Evolutionary conservation across 2,888 invertebrate species (phyloP).

Genomic region (Pteria penguin): DNA sequence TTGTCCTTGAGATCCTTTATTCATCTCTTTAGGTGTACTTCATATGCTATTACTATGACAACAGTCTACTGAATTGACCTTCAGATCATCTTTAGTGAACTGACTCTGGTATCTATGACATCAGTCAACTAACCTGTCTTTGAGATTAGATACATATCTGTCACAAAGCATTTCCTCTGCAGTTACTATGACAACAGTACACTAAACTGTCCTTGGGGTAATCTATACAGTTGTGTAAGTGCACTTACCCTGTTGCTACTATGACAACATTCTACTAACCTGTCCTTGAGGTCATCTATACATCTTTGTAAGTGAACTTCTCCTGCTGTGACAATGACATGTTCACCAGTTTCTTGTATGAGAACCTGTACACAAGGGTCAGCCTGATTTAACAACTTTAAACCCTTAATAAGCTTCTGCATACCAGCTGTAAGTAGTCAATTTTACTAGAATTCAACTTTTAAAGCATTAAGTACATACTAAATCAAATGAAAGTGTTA

Average conservation of each 20-base stretch:
- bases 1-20: slow-evolving; percentile 91
- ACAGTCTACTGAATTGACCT: slow-evolving; percentile 82
- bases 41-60: slow-evolving; percentile 96
- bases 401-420: slow-evolving; percentile 83
- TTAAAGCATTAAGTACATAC: too few species aligned
- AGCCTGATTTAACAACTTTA: slow-evolving; percentile 93
- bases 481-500: too few species aligned
- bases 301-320: slow-evolving; percentile 98
- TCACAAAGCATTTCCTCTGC: slow-evolving; percentile 98
- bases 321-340: slow-evolving; percentile 96
- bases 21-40: slow-evolving; percentile 97
- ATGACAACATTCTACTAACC: slow-evolving; percentile 82
- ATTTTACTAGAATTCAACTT: too few species aligned
- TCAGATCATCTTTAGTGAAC: slow-evolving; percentile 96
- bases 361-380: slow-evolving; percentile 90
- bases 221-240: slow-evolving; percentile 95
- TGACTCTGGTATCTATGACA: too few species aligned
- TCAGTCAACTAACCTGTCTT: slow-evolving; percentile 82
- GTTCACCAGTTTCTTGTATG: slow-evolving; percentile 96
- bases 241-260: slow-evolving; percentile 99
- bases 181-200: slow-evolving; percentile 93
- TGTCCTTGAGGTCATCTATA: slow-evolving; percentile 90
- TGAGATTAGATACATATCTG: slow-evolving; percentile 95
- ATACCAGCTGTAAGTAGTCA: slow-evolving; percentile 85
- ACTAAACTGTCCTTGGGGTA: slow-evolving; percentile 87